Evolutionary conservation across 2,113 vertebrate species (phyloP).

Genomic region (Polypterus bichir): DNA sequence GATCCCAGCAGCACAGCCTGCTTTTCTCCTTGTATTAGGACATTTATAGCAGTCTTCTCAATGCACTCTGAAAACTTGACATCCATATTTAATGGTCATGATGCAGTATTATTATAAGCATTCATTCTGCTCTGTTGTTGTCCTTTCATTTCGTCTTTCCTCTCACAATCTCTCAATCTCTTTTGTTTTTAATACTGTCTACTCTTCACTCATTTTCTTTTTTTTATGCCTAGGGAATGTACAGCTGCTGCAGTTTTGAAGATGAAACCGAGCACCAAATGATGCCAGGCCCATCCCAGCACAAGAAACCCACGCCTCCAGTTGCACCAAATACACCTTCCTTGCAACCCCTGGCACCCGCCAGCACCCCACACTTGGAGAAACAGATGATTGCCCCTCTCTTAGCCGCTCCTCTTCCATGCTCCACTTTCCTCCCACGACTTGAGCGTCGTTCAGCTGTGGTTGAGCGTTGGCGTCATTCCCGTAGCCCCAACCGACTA

Average conservation of each 20-base stretch:
- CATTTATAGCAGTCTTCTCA: no score
- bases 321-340: conserved; percentile 51
- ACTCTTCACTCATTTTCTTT: conserved; percentile 5
- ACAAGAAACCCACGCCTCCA: conserved; percentile 38
- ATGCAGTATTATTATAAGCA: no score
- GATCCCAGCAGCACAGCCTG: no score
- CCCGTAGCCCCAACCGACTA: conserved; percentile 17
- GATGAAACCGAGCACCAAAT: conserved; percentile 61
- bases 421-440: conserved; percentile 69
- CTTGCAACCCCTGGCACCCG: conserved; percentile 59
- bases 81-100: no score
- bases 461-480: conserved; percentile 75
- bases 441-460: conserved; percentile 64
- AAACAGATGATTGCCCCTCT: conserved; percentile 28
- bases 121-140: no score
- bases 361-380: conserved; percentile 30
- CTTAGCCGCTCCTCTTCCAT: conserved; percentile 60
- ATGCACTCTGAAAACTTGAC: no score
- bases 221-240: conserved; percentile 64
- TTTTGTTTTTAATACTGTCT: neutral
- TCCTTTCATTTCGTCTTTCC: neutral
- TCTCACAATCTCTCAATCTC: neutral
- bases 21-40: no score
- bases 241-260: conserved; percentile 81
- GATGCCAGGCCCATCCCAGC: conserved; percentile 39